Base-by-base conservation (phyloP, 2,113 vertebrate genomes). In the Hystrix brachyura region DNA sequence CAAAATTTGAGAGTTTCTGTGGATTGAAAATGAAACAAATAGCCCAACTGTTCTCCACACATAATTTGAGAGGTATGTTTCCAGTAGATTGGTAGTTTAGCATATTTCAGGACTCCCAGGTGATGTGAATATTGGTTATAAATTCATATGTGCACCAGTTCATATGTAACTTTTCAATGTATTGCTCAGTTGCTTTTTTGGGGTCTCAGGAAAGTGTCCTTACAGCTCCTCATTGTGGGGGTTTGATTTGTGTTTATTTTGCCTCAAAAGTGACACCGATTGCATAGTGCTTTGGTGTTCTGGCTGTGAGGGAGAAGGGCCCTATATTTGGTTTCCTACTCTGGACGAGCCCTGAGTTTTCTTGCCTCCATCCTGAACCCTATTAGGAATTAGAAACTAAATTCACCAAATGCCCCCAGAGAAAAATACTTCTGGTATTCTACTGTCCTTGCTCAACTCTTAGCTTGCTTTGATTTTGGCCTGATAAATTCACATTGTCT, bases 1-100 rank as follows among this genome's bases (percentile, higher is more conserved):
- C 34, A 86, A 88, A 88, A 14, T 29, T 69, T 21, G 32, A 67
- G 27, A 55, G 9, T 87, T 84, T 57, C 34, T 57, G 5, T 60
- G 78, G 57, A 17, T 34, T 74, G 19, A 57, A 95, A 94, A 91
- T 76, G 51, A 96, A 85, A 27, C 34, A 32, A 60, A 90, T 2
- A 38, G 38, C 13, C 23, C 3, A 29, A 11, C 13, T 57, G 10
- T 25, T 81, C 11, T 18, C 55, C 23, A 5, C 12, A 69, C 23
- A 57, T 85, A 59, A 12, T 85, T 85, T 43, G 38, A 76, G 43
- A 85, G 55, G n/a, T 64, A 32, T 10, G 2, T 9, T 62, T 62
- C 81, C n/a, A 88, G 67, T 91, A 51, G 51, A 34, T 3, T 7
- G 34, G 55, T 64, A 85, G 48, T 15, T 92, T 72, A 43, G 78